Evolutionary conservation across 2,888 invertebrate genomes (phyloP).

Genomic region (Mimumesa dahlbomi): DNA sequence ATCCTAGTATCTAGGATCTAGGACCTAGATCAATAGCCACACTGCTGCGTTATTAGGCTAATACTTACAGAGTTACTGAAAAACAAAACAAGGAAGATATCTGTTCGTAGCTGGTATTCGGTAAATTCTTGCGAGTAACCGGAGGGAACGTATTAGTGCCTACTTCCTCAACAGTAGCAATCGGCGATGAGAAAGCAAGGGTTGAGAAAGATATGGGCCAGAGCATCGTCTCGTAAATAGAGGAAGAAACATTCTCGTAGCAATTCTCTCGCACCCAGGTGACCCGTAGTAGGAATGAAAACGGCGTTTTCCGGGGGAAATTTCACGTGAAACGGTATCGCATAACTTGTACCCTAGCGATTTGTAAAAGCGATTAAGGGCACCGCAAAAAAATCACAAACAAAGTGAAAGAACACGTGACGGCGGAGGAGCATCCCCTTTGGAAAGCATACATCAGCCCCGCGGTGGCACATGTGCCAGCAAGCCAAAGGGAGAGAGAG

Average conservation of each 20-base stretch:
- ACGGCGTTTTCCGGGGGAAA: neutral
- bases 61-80: too few species aligned
- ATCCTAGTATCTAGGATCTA: too few species aligned
- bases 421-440: conserved; percentile 64
- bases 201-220: too few species aligned
- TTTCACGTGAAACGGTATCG: conserved; percentile 14
- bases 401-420: conserved; percentile 74
- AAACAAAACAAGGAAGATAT: too few species aligned
- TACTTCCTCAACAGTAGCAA: too few species aligned
- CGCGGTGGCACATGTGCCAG: conserved; percentile 64
- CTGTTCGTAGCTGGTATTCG: too few species aligned
- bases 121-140: too few species aligned
- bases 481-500: conserved; percentile 2
- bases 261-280: neutral
- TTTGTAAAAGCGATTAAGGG: conserved; percentile 59
- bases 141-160: too few species aligned
- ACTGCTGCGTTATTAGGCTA: too few species aligned
- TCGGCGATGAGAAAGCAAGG: too few species aligned
- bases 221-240: neutral
- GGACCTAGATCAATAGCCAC: too few species aligned
- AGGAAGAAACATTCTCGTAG: conserved; percentile 11
- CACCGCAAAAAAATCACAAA: conserved; percentile 68
- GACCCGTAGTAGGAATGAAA: too few species aligned
- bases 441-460: conserved; percentile 72
- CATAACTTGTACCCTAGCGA: conserved; percentile 35